These are phyloP conservation scores for Sesia bembeciformis DNA, from an alignment of 2,888 invertebrate genomes.

Conservation along the genomic window DNA sequence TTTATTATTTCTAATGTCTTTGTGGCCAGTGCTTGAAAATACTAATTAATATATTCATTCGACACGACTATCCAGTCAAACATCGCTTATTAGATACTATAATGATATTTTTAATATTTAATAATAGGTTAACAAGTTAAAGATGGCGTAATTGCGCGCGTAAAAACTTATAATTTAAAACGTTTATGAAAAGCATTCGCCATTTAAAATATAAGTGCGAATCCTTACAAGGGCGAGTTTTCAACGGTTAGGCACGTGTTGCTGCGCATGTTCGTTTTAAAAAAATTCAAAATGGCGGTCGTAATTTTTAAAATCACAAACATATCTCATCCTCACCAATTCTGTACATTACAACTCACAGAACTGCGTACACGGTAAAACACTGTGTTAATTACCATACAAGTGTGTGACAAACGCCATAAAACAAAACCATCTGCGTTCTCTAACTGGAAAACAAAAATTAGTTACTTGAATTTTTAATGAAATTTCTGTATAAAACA, in stretches of 20 bases:
- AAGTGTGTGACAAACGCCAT: neutral
- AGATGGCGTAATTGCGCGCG: too few species aligned
- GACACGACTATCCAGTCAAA: too few species aligned
- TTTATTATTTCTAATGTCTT: too few species aligned
- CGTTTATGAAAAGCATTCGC: neutral
- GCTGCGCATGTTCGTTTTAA: neutral
- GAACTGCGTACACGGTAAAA: neutral
- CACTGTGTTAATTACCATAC: neutral
- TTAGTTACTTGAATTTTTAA: slow-evolving; percentile 1
- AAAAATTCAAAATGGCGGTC: slow-evolving; percentile 2
- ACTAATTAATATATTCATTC: too few species aligned
- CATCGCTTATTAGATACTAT: too few species aligned
- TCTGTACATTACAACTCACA: neutral
- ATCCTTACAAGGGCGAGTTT: neutral
- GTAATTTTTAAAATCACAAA: slow-evolving; percentile 1
- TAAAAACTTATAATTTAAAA: neutral
- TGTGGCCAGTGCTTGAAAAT: too few species aligned
- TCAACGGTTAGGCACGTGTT: slow-evolving; percentile 1
- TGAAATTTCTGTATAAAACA: slow-evolving; percentile 3
- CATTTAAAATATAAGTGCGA: neutral
- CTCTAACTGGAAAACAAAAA: slow-evolving; percentile 3
- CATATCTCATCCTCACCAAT: neutral
- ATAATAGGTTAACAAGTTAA: too few species aligned
- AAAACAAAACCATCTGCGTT: neutral
- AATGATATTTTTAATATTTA: too few species aligned